Evolutionary conservation across 2,888 invertebrate species (phyloP).

Genomic region (Hipparchia sbordonii): DNA sequence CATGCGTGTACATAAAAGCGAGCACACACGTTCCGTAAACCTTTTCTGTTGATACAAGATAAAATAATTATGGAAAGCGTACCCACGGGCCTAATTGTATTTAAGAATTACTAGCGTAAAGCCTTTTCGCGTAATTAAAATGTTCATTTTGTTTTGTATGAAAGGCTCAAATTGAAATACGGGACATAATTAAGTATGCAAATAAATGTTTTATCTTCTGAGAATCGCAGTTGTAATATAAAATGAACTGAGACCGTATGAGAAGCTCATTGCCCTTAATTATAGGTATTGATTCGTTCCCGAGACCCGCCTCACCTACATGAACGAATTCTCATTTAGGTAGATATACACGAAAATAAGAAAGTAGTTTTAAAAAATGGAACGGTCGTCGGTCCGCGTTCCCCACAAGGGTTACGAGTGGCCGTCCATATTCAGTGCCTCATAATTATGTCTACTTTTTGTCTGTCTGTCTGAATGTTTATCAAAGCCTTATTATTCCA

Average conservation of each 20-base stretch:
- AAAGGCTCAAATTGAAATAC: constrained; percentile 28
- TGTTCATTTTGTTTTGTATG: constrained; percentile 27
- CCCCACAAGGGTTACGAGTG: no score
- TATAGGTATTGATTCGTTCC: no score
- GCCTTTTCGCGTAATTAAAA: constrained; percentile 28
- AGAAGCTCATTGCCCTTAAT: neutral
- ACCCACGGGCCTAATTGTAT: constrained; percentile 31
- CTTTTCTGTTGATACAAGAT: constrained; percentile 26
- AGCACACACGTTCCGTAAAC: constrained; percentile 22
- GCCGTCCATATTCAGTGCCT: no score
- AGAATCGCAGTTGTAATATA: constrained; percentile 15
- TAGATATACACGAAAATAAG: no score
- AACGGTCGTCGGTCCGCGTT: no score
- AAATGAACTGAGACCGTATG: constrained; percentile 4
- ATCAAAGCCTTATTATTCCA: no score
- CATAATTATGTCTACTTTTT: no score
- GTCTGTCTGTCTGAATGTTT: no score
- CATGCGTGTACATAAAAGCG: constrained; percentile 5
- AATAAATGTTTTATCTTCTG: constrained; percentile 22
- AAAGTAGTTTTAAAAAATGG: no score
- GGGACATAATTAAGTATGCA: constrained; percentile 32
- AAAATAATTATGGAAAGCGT: constrained; percentile 32
- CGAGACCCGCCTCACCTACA: no score
- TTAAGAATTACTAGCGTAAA: constrained; percentile 31
- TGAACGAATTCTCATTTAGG: no score